Conservation (phyloP, 2,888 invertebrate species). For the Seira sanloemensis region DNA sequence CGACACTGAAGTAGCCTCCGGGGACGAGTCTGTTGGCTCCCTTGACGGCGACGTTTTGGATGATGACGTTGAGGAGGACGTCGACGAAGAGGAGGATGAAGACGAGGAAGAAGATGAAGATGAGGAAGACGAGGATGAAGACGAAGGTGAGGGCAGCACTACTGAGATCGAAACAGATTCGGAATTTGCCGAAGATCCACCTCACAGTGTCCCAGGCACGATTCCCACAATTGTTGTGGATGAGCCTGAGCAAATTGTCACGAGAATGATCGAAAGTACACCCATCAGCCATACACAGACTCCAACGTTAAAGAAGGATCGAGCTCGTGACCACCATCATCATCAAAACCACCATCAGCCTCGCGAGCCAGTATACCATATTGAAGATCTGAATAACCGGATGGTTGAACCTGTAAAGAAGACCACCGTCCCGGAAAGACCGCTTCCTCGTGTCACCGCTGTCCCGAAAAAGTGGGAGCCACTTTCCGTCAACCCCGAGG, state of each 20-base stretch:
- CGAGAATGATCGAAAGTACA: constrained; percentile 63
- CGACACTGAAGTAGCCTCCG: constrained; percentile 72
- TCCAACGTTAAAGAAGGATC: constrained; percentile 43
- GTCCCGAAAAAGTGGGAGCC: constrained; percentile 71
- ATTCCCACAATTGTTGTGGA: constrained; percentile 87
- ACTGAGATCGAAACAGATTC: constrained; percentile 95
- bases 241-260: constrained; percentile 76
- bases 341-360: constrained; percentile 17
- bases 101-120: constrained; percentile 74
- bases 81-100: constrained; percentile 73
- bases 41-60: constrained; percentile 77
- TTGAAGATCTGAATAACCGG: constrained; percentile 56
- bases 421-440: constrained; percentile 62
- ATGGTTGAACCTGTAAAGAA: constrained; percentile 67
- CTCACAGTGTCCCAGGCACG: constrained; percentile 77
- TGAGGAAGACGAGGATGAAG: constrained; percentile 77
- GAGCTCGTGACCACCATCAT: neutral
- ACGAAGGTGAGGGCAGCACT: constrained; percentile 84
- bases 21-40: constrained; percentile 67
- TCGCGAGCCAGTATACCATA: constrained; percentile 27
- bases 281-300: constrained; percentile 67
- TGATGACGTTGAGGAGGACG: constrained; percentile 75
- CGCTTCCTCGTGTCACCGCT: constrained; percentile 69
- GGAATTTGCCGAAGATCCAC: constrained; percentile 90
- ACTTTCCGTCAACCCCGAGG: constrained; percentile 74